Evolutionary conservation across 2,888 invertebrate species (phyloP), one percentile per base, ranked within the genome.

Genomic region (Cinara cedri): DNA sequence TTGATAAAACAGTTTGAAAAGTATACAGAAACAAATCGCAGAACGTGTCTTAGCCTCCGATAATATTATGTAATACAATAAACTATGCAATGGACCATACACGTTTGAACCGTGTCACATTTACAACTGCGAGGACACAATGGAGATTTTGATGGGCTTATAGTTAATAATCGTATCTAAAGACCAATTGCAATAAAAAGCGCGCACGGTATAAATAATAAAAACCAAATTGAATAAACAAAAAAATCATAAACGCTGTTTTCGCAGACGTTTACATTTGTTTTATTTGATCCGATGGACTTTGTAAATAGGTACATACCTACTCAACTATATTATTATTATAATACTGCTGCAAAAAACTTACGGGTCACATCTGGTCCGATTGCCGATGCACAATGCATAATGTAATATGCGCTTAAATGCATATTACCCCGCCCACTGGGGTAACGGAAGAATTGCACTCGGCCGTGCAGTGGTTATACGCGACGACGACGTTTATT

Each of bases 371-470:
- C 76, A 68, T 57, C 76, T 68, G 76, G 76, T 16, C 76, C 76
- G 49, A 68, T 76, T n/a, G 21, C 34, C 46, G 75, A 60, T 60
- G 78, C 70, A 78, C 57, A 68, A 78, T 78, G 66, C 66, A 76
- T n/a, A 65, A 34, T 34, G 54, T 57, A 68, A 78, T n/a, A n/a
- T 70, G 78, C 78, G 70, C 60, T 60, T 78, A 68, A 44, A 75
- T 75, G 75, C 65, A 75, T 57, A 49, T 66, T 13, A 57, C 66
- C 10, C 14, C 66, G 46, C 75, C 76, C 24, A 46, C 55, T n/a
- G 44, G 44, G 14, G 9, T 21, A 34, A 66, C 66, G 46, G 46
- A 26, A 55, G 65, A 66, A 57, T 26, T 57, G 76, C 66, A 57
- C 46, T 68, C 57, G 26, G 55, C 46, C 21, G 57, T 54, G 34